Conservation (phyloP, 2,113 vertebrate genomes). For the Eurystomus gularis region DNA sequence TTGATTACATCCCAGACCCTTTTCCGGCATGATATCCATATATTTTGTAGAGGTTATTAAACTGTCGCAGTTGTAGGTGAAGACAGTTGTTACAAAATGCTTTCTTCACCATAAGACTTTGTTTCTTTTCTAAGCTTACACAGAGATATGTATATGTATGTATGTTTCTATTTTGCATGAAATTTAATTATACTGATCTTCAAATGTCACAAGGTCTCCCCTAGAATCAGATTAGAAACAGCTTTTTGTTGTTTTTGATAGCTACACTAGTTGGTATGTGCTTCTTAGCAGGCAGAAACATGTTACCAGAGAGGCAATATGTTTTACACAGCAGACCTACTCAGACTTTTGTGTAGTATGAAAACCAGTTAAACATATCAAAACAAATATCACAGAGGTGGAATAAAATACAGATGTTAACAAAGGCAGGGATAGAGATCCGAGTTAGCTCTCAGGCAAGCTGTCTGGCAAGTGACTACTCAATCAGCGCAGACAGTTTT, state of each 20-base stretch:
- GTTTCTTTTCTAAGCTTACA: neutral
- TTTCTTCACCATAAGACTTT: neutral
- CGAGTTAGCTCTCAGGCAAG: neutral
- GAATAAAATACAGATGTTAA: neutral
- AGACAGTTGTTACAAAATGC: neutral
- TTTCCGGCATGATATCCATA: neutral
- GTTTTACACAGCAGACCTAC: neutral
- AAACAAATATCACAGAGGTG: neutral
- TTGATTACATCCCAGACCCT: neutral
- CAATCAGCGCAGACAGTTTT: neutral
- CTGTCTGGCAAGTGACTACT: neutral
- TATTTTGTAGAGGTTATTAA: neutral
- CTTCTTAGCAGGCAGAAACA: neutral
- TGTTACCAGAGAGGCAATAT: neutral
- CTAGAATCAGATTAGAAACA: neutral
- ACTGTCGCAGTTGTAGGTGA: neutral
- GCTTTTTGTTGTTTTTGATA: neutral
- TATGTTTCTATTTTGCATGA: neutral
- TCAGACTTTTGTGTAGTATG: neutral
- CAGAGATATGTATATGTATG: neutral
- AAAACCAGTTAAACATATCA: neutral
- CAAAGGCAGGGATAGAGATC: neutral
- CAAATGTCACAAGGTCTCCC: neutral
- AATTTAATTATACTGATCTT: neutral
- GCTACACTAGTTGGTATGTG: neutral